These are phyloP conservation scores for Sebastes nivosus DNA, from an alignment of 2,797 vertebrate species.

Conservation along the genomic window DNA sequence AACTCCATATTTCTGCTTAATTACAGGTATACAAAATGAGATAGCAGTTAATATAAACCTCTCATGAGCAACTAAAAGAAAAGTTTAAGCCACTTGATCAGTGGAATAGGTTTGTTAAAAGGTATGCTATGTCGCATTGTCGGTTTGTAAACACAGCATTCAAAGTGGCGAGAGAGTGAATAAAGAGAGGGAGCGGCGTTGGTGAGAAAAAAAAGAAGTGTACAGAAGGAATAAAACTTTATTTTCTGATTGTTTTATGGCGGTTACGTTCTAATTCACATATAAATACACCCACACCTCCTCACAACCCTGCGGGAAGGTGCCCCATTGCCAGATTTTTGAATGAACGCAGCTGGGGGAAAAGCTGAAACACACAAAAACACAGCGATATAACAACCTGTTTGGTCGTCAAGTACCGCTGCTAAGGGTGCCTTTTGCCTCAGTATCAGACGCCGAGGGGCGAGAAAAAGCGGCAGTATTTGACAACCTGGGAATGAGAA, in stretches of 20 bases:
- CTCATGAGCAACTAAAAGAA: slow-evolving; percentile 31
- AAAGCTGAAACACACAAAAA: neutral
- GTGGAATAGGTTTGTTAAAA: slow-evolving; percentile 46
- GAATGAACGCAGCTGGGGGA: accelerated
- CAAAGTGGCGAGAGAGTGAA: neutral
- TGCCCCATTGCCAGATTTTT: neutral
- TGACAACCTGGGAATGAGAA: neutral
- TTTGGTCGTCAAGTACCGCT: neutral
- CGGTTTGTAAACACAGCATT: neutral
- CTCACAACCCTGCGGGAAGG: too few relatives aligned
- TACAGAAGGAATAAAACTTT: neutral
- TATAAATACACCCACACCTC: neutral
- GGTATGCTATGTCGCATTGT: neutral
- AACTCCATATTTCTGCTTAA: slow-evolving; percentile 22
- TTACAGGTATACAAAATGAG: slow-evolving; percentile 60
- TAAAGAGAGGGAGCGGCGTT: neutral
- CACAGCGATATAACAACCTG: neutral
- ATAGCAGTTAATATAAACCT: slow-evolving; percentile 35
- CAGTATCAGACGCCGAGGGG: neutral
- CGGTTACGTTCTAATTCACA: neutral
- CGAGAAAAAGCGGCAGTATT: neutral
- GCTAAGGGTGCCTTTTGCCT: neutral
- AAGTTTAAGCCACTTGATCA: neutral
- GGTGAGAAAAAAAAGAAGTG: neutral
- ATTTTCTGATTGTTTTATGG: neutral